Evolutionary conservation across 2,113 vertebrate genomes (phyloP).

Genomic region (Okapia johnstoni): DNA sequence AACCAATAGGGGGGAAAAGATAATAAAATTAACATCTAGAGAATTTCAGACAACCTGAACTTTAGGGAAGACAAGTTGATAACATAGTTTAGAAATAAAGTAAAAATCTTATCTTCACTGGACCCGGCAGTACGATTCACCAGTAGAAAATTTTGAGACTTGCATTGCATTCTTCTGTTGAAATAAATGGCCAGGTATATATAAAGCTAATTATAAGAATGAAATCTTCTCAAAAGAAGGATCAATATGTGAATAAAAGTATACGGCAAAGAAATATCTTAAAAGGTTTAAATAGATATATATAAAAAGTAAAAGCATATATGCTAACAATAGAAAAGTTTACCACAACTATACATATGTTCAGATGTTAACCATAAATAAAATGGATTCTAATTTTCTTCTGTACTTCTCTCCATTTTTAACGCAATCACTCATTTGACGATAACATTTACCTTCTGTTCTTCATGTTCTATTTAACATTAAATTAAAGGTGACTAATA

Average conservation of each 20-base stretch:
- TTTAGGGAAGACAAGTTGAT: conserved; percentile 35
- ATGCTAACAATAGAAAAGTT: conserved; percentile 10
- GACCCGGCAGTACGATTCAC: conserved; percentile 19
- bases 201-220: not conserved
- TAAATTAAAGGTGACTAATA: conserved; percentile 76
- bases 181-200: not conserved
- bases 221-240: not conserved
- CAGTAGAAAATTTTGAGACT: not conserved
- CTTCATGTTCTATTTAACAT: conserved; percentile 72
- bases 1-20: conserved; percentile 37
- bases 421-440: conserved; percentile 70
- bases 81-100: conserved; percentile 34
- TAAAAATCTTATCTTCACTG: conserved; percentile 49
- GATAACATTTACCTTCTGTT: conserved; percentile 72
- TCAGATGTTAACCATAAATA: conserved; percentile 56
- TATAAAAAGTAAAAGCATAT: not conserved
- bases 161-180: not conserved
- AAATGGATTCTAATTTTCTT: conserved; percentile 68
- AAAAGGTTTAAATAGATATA: conserved; percentile 35
- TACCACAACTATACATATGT: conserved; percentile 46
- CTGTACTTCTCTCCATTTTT: conserved; percentile 66
- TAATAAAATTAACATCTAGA: conserved; percentile 51
- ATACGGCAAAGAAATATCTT: not conserved
- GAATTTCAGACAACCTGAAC: conserved; percentile 29
- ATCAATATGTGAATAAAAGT: not conserved